phyloP scores from a whole-genome alignment of 2,797 vertebrate species.

The Threskiornis aethiopicus region DNA sequence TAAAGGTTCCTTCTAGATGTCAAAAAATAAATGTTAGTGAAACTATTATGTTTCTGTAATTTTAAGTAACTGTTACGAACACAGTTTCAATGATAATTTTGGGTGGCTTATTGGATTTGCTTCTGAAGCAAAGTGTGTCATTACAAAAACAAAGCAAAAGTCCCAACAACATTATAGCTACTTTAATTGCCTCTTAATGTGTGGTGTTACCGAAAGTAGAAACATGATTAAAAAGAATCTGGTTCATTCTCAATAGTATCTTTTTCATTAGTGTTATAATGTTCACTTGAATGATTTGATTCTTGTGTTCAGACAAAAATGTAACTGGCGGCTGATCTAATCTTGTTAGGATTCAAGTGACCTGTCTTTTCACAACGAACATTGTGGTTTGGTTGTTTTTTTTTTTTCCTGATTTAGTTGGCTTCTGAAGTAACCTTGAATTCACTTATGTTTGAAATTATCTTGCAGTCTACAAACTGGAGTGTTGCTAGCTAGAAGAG shows the following conservation, averaged over 20 bases:
- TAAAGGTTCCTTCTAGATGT: neutral
- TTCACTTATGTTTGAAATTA: slow-evolving; percentile 7
- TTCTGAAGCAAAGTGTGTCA: neutral
- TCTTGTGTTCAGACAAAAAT: neutral
- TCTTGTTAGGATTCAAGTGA: slow-evolving; percentile 37
- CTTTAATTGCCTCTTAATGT: slow-evolving; percentile 48
- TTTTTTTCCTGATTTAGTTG: slow-evolving; percentile 35
- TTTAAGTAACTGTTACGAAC: neutral
- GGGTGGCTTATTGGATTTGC: neutral
- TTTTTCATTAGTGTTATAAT: slow-evolving; percentile 2
- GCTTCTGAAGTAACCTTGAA: slow-evolving; percentile 55
- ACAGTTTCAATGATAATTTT: neutral
- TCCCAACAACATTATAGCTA: neutral
- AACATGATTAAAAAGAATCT: slow-evolving; percentile 42
- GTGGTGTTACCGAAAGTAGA: slow-evolving; percentile 33
- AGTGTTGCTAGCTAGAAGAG: neutral
- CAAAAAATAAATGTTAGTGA: neutral
- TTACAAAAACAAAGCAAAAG: neutral
- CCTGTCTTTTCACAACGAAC: slow-evolving; percentile 14
- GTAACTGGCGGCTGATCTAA: neutral
- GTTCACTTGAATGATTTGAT: neutral
- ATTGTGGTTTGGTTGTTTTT: too few relatives aligned
- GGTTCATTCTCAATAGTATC: slow-evolving; percentile 34
- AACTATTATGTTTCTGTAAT: neutral
- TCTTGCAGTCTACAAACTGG: neutral